Percentiles rank a stretch among this genome's conserved stretches.
Conservation (phyloP, 2,797 vertebrate species). For the Phoxinus dragarum region DNA sequence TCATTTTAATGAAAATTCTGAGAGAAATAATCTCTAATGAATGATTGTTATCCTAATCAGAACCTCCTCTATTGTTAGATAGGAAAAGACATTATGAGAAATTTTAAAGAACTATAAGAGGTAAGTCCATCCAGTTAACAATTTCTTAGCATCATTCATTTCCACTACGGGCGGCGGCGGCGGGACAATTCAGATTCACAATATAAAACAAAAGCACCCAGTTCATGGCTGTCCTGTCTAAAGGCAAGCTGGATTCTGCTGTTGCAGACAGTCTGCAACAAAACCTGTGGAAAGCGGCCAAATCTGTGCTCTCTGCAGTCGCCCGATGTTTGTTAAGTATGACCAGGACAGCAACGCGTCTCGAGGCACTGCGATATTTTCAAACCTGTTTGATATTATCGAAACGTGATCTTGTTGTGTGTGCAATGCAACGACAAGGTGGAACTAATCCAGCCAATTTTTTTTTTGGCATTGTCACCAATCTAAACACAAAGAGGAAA, state of each 20-base stretch:
- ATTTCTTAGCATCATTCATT: neutral
- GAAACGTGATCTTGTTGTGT: no score
- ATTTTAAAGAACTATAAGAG: neutral
- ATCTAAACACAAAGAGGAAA: neutral
- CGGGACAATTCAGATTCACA: neutral
- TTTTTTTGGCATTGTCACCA: neutral
- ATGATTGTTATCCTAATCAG: neutral
- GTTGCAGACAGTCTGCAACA: neutral
- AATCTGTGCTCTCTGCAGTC: neutral
- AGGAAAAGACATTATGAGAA: neutral
- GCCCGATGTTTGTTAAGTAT: neutral
- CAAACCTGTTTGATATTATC: no score
- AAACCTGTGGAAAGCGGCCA: neutral
- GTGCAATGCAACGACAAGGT: neutral
- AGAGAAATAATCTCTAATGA: neutral
- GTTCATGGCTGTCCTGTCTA: neutral
- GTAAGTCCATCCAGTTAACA: neutral
- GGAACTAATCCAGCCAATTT: neutral
- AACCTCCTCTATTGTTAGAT: no score
- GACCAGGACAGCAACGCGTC: neutral
- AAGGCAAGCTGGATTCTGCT: neutral
- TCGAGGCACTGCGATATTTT: no score
- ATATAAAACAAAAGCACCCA: neutral
- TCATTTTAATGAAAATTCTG: neutral
- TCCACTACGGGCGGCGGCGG: neutral